Percentiles rank a stretch among this genome's conserved stretches.
These are phyloP conservation scores for Syngnathus typhle DNA, from an alignment of 2,113 vertebrate species.

Conservation along the genomic window DNA sequence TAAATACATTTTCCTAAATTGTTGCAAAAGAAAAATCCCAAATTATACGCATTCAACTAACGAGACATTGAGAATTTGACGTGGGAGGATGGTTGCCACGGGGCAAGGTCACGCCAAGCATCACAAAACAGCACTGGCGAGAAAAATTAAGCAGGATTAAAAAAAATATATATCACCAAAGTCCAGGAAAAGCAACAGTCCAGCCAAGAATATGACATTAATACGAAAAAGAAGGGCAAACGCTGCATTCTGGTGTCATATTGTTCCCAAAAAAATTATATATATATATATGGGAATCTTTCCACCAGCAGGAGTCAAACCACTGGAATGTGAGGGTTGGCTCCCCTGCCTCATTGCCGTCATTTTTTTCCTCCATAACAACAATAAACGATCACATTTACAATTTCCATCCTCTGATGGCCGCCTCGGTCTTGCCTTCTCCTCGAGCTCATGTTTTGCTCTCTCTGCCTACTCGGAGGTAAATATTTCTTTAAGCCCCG, in stretches of 20 bases:
- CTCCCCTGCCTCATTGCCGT: background rate
- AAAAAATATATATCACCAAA: background rate
- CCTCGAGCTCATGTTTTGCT: conserved; percentile 5
- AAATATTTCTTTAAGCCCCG: conserved; percentile 49
- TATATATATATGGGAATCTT: conserved; percentile 21
- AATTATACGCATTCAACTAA: too few species aligned
- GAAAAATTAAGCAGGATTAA: too few species aligned
- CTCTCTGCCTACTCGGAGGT: conserved; percentile 33
- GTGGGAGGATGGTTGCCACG: too few species aligned
- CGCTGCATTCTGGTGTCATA: background rate
- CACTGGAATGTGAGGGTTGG: conserved; percentile 9
- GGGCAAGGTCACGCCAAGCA: too few species aligned
- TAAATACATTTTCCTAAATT: too few species aligned
- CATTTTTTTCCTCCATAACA: background rate
- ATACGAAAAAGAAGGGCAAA: conserved; percentile 1
- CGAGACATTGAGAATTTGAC: too few species aligned
- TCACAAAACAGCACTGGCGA: too few species aligned
- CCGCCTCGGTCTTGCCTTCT: too few species aligned
- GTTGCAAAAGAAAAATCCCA: too few species aligned
- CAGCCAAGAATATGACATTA: background rate
- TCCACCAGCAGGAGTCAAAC: conserved; percentile 10
- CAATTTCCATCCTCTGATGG: background rate
- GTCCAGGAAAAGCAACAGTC: background rate
- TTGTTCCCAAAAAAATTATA: conserved; percentile 11
- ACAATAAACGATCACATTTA: background rate